These are phyloP conservation scores for Eulemur rubriventer DNA, from an alignment of 2,797 vertebrate species.

Conservation along the genomic window DNA sequence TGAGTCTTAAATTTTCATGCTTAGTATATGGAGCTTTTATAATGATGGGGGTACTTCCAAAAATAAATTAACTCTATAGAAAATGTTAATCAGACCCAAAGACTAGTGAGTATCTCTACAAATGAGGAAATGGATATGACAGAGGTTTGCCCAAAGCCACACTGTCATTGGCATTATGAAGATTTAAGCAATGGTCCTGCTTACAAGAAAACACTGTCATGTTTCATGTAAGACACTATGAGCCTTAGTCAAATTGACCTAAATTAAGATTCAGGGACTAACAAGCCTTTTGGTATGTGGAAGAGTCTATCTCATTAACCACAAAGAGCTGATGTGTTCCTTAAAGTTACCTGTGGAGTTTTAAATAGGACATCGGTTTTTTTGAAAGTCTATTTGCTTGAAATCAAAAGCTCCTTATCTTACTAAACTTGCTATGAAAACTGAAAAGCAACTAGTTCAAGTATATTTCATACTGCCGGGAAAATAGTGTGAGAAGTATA, in stretches of 20 bases:
- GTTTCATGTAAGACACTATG: constrained; percentile 36
- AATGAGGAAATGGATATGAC: constrained; percentile 56
- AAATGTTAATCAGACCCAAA: constrained; percentile 56
- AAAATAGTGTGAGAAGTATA: not conserved
- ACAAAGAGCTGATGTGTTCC: constrained; percentile 28
- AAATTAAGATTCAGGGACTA: constrained; percentile 62
- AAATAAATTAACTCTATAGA: constrained; percentile 60
- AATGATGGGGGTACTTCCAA: constrained; percentile 36
- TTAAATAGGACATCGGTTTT: constrained; percentile 33
- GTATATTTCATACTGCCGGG: not conserved
- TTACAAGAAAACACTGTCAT: constrained; percentile 14
- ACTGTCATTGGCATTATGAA: constrained; percentile 7
- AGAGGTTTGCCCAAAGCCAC: constrained; percentile 67
- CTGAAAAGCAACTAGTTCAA: not conserved
- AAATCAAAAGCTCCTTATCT: constrained; percentile 49
- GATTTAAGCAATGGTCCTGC: constrained; percentile 29
- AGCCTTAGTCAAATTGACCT: constrained; percentile 52
- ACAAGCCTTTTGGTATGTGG: constrained; percentile 53
- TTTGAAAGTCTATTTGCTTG: constrained; percentile 34
- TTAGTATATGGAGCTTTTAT: constrained; percentile 20
- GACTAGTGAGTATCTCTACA: constrained; percentile 19
- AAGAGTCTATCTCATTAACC: not conserved
- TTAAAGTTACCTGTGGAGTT: constrained; percentile 26
- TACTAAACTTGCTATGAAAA: not conserved
- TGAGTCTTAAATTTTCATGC: not conserved